Conservation (phyloP, 2,888 invertebrate genomes). For the Atethmia centrago region DNA sequence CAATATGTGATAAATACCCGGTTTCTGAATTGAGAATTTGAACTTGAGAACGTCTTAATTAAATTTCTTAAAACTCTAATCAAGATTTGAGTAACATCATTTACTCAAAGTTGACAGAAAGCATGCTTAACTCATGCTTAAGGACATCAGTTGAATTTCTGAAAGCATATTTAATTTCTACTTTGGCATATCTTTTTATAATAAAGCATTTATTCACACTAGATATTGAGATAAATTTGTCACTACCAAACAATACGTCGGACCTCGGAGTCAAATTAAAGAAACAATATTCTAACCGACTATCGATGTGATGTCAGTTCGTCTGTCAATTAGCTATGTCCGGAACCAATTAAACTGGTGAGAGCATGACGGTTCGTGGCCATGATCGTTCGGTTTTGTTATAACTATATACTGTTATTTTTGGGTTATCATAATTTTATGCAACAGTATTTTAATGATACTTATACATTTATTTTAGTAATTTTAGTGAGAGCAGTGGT, state of each 20-base stretch:
- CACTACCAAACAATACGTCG: neutral
- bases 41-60: no score
- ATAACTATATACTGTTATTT: neutral
- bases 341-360: conserved; percentile 36
- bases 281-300: conserved; percentile 48
- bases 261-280: conserved; percentile 27
- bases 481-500: no score
- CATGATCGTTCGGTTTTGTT: conserved; percentile 30
- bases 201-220: neutral
- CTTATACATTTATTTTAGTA: no score
- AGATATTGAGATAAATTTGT: neutral
- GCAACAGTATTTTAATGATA: neutral
- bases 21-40: no score
- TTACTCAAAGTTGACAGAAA: no score
- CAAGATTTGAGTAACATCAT: no score
- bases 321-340: conserved; percentile 63
- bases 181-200: neutral
- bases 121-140: no score
- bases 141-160: no score
- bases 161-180: neutral
- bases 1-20: no score
- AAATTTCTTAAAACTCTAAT: no score
- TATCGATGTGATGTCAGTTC: conserved; percentile 60
- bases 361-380: conserved; percentile 4
- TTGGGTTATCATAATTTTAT: neutral